A percentile compares a stretch with the other conserved stretches of the same genome.
These are phyloP conservation scores for Gobionotothen gibberifrons DNA, from an alignment of 2,797 vertebrate genomes.

Conservation along the genomic window DNA sequence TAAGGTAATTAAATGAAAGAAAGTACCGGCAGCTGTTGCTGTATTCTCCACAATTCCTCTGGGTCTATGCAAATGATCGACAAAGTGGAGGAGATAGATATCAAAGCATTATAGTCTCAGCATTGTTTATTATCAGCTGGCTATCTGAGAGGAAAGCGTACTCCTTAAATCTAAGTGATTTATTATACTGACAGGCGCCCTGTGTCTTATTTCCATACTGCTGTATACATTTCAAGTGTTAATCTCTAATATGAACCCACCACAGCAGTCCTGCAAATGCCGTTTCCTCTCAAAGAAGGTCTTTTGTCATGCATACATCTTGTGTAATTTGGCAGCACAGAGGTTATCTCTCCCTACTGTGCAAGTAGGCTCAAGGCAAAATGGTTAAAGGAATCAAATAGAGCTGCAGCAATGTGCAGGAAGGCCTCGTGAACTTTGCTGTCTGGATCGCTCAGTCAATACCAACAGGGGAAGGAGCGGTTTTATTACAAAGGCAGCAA, in stretches of 20 bases:
- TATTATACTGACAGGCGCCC: constrained; percentile 13
- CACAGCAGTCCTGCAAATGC: not conserved
- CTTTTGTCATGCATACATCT: constrained; percentile 20
- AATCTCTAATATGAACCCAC: not conserved
- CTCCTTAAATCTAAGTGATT: not conserved
- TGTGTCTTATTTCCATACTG: constrained; percentile 7
- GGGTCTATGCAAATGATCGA: constrained; percentile 32
- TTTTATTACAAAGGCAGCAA: constrained; percentile 36
- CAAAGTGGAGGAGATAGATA: constrained; percentile 24
- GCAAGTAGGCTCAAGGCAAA: constrained; percentile 11
- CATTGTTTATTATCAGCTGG: constrained; percentile 17
- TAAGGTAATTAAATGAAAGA: constrained; percentile 63
- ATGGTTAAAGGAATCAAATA: constrained; percentile 15
- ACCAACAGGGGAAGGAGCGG: not conserved
- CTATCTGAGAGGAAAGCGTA: constrained; percentile 9
- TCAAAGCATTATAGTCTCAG: constrained; percentile 10
- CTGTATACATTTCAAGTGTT: constrained; percentile 11
- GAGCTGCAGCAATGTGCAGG: not conserved
- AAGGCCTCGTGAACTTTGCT: constrained; percentile 7
- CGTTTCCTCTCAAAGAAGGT: not conserved
- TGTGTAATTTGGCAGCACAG: constrained; percentile 7
- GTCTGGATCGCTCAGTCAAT: constrained; percentile 19
- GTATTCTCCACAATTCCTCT: constrained; percentile 23
- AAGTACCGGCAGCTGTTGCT: constrained; percentile 49
- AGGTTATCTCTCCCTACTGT: constrained; percentile 3